Percentiles rank a stretch among this genome's conserved stretches.
phyloP scores from a whole-genome alignment of 2,113 vertebrate genomes.

The Taurulus bubalis region DNA sequence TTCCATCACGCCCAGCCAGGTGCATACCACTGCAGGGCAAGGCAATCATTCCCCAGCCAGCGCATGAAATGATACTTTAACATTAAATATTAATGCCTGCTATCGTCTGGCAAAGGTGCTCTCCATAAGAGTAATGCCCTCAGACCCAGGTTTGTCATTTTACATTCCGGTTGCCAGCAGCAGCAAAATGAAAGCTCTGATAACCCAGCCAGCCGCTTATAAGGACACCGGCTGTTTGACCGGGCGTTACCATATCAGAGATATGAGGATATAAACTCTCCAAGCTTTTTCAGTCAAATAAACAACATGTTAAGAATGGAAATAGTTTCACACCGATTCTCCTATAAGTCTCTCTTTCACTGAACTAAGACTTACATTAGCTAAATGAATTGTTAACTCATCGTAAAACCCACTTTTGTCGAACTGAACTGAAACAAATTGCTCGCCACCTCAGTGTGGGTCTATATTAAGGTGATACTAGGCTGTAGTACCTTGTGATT shows the following conservation, averaged over 20 bases:
- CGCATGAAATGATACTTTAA: slow-evolving; percentile 63
- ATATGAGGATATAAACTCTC: too few species aligned
- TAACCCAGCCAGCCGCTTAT: too few species aligned
- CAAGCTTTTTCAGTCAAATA: background rate
- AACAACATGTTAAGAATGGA: background rate
- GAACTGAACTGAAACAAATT: background rate
- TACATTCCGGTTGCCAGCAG: slow-evolving; percentile 40
- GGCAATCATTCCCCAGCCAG: slow-evolving; percentile 50
- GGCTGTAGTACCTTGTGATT: background rate
- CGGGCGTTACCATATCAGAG: background rate
- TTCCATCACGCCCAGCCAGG: slow-evolving; percentile 40
- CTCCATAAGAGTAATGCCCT: slow-evolving; percentile 35
- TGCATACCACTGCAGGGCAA: slow-evolving; percentile 54
- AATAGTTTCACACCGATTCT: background rate
- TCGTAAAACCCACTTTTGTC: background rate
- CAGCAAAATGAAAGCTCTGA: background rate
- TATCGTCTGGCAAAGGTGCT: slow-evolving; percentile 51
- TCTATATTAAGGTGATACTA: too few species aligned
- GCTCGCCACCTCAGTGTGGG: background rate
- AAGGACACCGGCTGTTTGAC: background rate
- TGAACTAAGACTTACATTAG: background rate
- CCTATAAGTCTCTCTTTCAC: background rate
- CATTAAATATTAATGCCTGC: slow-evolving; percentile 77
- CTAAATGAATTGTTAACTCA: background rate
- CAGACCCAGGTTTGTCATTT: slow-evolving; percentile 53